Percentiles rank a stretch among this genome's conserved stretches.
phyloP scores from a whole-genome alignment of 2,888 invertebrate genomes.

The Luperina nickerlii region DNA sequence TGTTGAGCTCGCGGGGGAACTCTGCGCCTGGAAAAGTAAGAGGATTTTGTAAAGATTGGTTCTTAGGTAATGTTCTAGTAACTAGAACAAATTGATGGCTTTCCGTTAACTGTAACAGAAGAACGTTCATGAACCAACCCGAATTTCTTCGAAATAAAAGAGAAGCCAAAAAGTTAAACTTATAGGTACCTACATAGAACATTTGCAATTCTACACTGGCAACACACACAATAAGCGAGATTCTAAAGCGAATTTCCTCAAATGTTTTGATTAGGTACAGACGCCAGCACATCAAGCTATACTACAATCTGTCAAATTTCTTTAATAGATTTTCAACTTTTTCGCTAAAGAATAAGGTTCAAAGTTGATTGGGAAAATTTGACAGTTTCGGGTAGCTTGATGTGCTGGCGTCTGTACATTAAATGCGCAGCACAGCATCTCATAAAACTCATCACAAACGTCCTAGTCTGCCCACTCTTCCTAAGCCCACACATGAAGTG shows the following conservation, averaged over 20 bases:
- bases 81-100: too few species aligned
- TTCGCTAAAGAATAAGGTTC: too few species aligned
- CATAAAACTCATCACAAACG: background rate
- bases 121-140: too few species aligned
- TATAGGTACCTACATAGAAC: background rate
- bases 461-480: background rate
- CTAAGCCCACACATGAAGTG: background rate
- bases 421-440: background rate
- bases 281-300: too few species aligned
- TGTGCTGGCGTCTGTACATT: background rate
- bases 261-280: background rate
- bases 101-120: background rate
- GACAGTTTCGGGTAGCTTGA: too few species aligned
- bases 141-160: background rate
- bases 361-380: too few species aligned
- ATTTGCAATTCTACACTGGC: background rate
- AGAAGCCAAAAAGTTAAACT: background rate
- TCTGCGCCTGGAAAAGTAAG: constrained; percentile 81
- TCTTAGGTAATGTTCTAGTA: background rate
- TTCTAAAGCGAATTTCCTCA: background rate
- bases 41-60: background rate
- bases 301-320: too few species aligned
- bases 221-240: background rate
- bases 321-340: too few species aligned
- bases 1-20: constrained; percentile 86